Base-by-base conservation (phyloP, 2,888 invertebrate genomes). In the Apoderus coryli region DNA sequence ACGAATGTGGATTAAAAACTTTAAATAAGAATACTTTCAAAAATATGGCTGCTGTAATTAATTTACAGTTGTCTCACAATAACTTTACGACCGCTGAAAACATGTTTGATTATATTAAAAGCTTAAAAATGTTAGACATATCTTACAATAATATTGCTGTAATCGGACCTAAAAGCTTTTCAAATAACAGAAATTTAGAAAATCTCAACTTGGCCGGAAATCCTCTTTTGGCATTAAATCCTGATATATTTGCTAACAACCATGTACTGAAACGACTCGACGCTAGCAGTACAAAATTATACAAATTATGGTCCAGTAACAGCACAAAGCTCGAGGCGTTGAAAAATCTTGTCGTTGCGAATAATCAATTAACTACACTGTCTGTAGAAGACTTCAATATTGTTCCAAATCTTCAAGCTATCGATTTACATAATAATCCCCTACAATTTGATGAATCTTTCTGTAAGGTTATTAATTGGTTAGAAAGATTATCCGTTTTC, bases 131-230 rank as follows among this genome's bases (percentile, higher is more conserved):
- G 33, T 60, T 85, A 31, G 77, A 82, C 48, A 59, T 84, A 22
- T 75, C 81, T 16, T 65, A 74, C 46, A 85, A 85, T 48, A 52
- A 68, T 41, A 64, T 85, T 28, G 57, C 59, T 4, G 63, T 63
- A 11, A 52, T 84, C 16, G 69, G 74, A 25, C 56, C 61, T 5
- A 64, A 69, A 43, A 61, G 73, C 35, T 81, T 84, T 50, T 64
- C 63, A 42, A 67, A 73, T 37, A 80, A 78, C 41, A 64, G 61
- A 13, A 69, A 72, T 37, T 58, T 84, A 34, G 67, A 60, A 14
- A 72, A 66, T 53, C 55, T 84, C 7, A 75, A 69, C 47, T 63
- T 85, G 25, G 73, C 76, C 41, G 74, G 76, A 9, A 85, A 84
- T 55, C 75, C 75, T 2, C 59, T 82, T 34, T 38, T 35, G 22